Evolutionary conservation across 2,797 vertebrate species (phyloP), one percentile per base, ranked within the genome.

Genomic region (Sebastes hubbsi): DNA sequence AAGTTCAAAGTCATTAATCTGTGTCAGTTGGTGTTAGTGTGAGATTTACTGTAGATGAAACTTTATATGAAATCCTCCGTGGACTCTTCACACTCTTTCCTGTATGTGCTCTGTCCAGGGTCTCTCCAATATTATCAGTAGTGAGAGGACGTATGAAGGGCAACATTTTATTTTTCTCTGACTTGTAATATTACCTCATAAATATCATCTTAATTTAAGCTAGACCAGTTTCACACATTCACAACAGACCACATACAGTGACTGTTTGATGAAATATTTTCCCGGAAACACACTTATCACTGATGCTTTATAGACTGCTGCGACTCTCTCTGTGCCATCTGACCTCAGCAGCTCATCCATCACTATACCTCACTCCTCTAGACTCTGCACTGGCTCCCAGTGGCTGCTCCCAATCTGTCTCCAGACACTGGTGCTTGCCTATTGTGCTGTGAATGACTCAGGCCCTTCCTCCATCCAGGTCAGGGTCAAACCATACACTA

Each of bases 11-110:
- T 32, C 22, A 18, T 72, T 46, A 18, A 0, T 72, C 54, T 34
- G 8, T 16, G 27, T 38, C 29, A 22, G 30, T 18, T 8, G 11
- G 3, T 38, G 54, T 58, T 22, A 34, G 27, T 60, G 25, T 59
- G 58, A 59, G 27, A 59, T 61, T 61, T 32, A 38, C 36, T 38
- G 36, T 38, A 18, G 42, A 46, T 8, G 16, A 46, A n/a, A 32
- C 30, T 61, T n/a, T 2, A 20, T 16, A 18, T 20, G 27, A 30
- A 60, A 18, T 1, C 0, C 56, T 9, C 14, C 0, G 0, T 58
- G 55, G 14, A 58, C 13, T 58, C 55, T 58, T 59, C 25, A 24
- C 54, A 0, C 54, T 55, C n/a, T 20, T 56, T 56, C 42, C 54
- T 0, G 22, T 24, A 6, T 56, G 54, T 56, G 22, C 3, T 56